These are phyloP conservation scores for Apostichopus leukothele DNA, from an alignment of 53 echinoderm and acorn worm species.

Conservation along the genomic window DNA sequence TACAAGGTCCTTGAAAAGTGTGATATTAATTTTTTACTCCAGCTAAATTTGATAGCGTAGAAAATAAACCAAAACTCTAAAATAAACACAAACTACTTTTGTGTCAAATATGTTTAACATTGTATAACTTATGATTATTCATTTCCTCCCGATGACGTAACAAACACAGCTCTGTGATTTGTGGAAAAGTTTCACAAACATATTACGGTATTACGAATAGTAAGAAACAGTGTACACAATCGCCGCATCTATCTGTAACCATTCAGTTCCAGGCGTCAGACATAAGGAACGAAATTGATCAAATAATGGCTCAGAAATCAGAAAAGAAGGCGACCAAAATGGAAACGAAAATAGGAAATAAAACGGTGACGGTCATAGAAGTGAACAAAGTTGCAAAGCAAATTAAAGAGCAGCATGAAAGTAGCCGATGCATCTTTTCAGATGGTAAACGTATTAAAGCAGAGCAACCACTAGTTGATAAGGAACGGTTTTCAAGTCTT, in stretches of 20 bases:
- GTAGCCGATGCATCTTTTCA: slow-evolving; percentile 73
- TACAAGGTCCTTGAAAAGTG: too few relatives aligned
- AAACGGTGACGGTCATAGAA: slow-evolving; percentile 21
- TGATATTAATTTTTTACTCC: too few relatives aligned
- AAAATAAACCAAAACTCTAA: too few relatives aligned
- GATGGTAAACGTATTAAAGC: slow-evolving; percentile 44
- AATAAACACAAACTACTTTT: too few relatives aligned
- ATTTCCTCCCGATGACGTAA: slow-evolving; percentile 15
- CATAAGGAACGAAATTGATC: neutral
- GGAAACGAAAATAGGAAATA: neutral
- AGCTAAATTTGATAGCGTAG: too few relatives aligned
- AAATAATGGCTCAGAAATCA: neutral
- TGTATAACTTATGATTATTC: neutral
- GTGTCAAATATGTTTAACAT: too few relatives aligned
- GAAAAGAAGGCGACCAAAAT: neutral
- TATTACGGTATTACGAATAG: neutral
- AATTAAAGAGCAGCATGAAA: slow-evolving; percentile 81
- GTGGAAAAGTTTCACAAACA: slow-evolving; percentile 28
- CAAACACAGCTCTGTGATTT: slow-evolving; percentile 30
- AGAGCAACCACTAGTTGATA: neutral
- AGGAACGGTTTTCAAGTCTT: slow-evolving; percentile 69
- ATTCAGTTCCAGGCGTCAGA: neutral
- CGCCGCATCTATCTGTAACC: neutral
- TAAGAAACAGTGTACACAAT: neutral
- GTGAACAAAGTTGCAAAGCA: slow-evolving; percentile 64